Conservation (phyloP, 1,140 invertebrate species). For the Calliphora vicina region DNA sequence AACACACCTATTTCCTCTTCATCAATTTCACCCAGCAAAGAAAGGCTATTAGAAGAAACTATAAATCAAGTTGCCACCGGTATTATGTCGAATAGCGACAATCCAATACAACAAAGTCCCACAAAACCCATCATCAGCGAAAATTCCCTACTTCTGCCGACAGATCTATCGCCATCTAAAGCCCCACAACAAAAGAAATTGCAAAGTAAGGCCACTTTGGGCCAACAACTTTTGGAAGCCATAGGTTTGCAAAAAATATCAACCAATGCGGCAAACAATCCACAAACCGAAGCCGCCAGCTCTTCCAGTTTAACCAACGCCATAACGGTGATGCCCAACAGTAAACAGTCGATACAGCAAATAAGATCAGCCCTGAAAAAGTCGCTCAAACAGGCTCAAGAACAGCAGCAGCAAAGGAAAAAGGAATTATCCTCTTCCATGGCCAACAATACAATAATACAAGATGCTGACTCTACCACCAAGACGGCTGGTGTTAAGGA, state of each 20-base stretch:
- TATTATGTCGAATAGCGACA: background rate
- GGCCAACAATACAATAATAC: constrained; percentile 40
- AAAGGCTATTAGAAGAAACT: background rate
- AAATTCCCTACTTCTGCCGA: background rate
- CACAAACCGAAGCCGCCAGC: background rate
- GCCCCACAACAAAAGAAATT: constrained; percentile 40
- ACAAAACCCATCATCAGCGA: background rate
- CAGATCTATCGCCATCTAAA: background rate
- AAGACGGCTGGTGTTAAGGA: constrained; percentile 42
- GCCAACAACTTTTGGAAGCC: constrained; percentile 56
- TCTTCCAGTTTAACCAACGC: background rate
- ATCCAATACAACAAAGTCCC: background rate
- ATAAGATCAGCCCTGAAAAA: constrained; percentile 55
- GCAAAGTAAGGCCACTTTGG: constrained; percentile 47
- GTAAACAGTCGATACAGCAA: constrained; percentile 32
- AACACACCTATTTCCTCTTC: background rate
- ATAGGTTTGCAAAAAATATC: constrained; percentile 50
- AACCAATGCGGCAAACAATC: background rate
- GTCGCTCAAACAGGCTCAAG: constrained; percentile 55
- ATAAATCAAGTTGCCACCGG: background rate
- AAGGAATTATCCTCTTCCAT: constrained; percentile 45
- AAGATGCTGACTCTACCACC: constrained; percentile 54
- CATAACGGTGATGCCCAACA: background rate
- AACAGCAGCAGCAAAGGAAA: constrained; percentile 52
- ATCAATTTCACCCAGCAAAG: background rate